Percentiles rank a stretch among this genome's conserved stretches.
These are phyloP conservation scores for Mycalesis mineus DNA, from an alignment of 2,888 invertebrate genomes.

Conservation along the genomic window DNA sequence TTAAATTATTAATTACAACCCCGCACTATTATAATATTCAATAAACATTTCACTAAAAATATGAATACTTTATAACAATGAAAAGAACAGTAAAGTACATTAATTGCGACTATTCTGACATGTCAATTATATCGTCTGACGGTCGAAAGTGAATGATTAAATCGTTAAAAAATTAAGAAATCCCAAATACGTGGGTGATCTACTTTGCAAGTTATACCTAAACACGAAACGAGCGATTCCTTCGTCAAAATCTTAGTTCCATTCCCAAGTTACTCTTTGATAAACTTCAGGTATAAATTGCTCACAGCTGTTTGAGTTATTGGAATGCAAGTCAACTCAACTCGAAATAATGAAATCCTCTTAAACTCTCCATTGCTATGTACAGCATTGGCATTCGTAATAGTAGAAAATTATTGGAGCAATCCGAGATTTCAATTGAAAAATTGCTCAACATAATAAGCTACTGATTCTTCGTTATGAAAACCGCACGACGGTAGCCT, in stretches of 20 bases:
- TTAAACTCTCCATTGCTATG: neutral
- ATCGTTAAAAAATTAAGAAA: no score
- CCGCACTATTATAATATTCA: no score
- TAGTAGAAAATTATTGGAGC: neutral
- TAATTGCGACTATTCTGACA: no score
- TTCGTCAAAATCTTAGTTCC: neutral
- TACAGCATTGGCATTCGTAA: neutral
- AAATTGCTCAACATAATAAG: neutral
- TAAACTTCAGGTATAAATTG: neutral
- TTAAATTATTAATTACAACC: no score
- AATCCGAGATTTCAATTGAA: neutral
- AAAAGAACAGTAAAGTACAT: no score
- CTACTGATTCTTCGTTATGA: neutral
- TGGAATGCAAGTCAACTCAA: slow-evolving; percentile 2
- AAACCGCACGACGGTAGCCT: neutral
- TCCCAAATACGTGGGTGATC: no score
- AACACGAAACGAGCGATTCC: neutral
- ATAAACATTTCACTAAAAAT: no score
- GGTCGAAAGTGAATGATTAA: no score
- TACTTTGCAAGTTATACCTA: no score
- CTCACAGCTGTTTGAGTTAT: slow-evolving; percentile 14
- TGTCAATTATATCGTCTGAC: no score
- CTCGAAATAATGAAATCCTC: slow-evolving; percentile 1
- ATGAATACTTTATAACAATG: no score
- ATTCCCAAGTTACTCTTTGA: neutral